These are phyloP conservation scores for Cylloceria caligata DNA, from an alignment of 2,888 invertebrate genomes.

Conservation along the genomic window DNA sequence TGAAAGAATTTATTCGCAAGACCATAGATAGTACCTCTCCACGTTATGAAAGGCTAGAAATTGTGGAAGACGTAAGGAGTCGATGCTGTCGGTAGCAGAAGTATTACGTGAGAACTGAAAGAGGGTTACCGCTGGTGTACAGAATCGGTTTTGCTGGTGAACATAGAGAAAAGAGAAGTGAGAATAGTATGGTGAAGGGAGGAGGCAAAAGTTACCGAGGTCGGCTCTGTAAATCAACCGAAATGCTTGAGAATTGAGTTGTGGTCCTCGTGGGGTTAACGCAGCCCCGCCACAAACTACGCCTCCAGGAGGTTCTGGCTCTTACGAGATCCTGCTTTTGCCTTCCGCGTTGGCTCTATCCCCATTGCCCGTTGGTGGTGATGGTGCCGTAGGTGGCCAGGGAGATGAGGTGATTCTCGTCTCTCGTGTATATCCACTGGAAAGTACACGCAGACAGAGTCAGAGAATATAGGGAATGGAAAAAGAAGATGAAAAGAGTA, in stretches of 20 bases:
- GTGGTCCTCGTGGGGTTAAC: slow-evolving; percentile 77
- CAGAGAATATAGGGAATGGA: background rate
- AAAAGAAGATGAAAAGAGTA: slow-evolving; percentile 16
- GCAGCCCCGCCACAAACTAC: slow-evolving; percentile 58
- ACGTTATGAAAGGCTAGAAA: slow-evolving; percentile 17
- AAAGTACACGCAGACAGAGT: slow-evolving; percentile 10
- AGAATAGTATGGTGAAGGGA: slow-evolving; percentile 3
- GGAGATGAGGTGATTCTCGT: slow-evolving; percentile 42
- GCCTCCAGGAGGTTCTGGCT: slow-evolving; percentile 59
- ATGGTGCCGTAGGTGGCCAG: slow-evolving; percentile 14
- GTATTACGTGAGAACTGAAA: slow-evolving; percentile 7
- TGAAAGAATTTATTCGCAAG: slow-evolving; percentile 10
- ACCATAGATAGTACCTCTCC: background rate
- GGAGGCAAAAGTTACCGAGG: slow-evolving; percentile 68
- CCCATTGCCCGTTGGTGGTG: slow-evolving; percentile 23
- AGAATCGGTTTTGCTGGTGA: slow-evolving; percentile 26
- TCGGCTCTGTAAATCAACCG: slow-evolving; percentile 78
- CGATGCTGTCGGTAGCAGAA: slow-evolving; percentile 30
- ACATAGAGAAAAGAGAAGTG: slow-evolving; percentile 2
- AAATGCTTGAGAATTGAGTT: slow-evolving; percentile 79
- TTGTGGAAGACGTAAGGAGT: slow-evolving; percentile 10
- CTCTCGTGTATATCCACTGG: slow-evolving; percentile 16
- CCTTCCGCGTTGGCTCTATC: slow-evolving; percentile 27
- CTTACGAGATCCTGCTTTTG: slow-evolving; percentile 40
- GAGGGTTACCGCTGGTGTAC: slow-evolving; percentile 23